Evolutionary conservation across 37 sponge, comb jelly and placozoan genomes (phyloP), one percentile per base, ranked within the genome.

Genomic region (Bolinopsis microptera): DNA sequence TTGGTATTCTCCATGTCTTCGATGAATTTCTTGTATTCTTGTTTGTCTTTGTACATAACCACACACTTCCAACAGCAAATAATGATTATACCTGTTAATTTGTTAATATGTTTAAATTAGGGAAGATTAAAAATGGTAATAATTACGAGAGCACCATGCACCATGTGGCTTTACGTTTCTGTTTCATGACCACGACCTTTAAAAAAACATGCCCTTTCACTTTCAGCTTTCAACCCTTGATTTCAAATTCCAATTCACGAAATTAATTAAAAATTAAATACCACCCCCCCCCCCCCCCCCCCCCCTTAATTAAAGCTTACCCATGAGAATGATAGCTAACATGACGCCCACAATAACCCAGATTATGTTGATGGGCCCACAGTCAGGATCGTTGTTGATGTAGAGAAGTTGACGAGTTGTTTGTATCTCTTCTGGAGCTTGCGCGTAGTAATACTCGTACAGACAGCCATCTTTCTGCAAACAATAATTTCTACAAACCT

Each of bases 31-130:
- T 86, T 86, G 61, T 86, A 86, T 40, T 86, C 90, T 27, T 86
- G 41, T 27, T 86, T 86, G 24, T 86, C 90, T 38, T 86, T 86
- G 61, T 86, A 40, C 26, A 16, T 86, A 3, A 41, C 61, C 22
- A 34, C 61, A 39, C 90, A 86, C 90, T 86, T 86, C 90, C 90
- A 86, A 40, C 90, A 86, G 61, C 90, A 86, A 8, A 86, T 86
- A 27, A 86, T 34, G n/a, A 86, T 86, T 38, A 86, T 86, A 24
- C 90, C 90, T 86, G 61, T 41, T n/a, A 1, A 80, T 28, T 8
- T 28, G 5, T 72, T 28, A 72, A 13, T 48, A 48, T 48, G 13
- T 48, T 18, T 18, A 48, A 48, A 48, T 13, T 48, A 48, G 61
- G 61, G 61, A 13, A 48, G 61, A n/a, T n/a, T n/a, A n/a, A n/a